Conservation (phyloP, 2,797 vertebrate species). For the Allobates femoralis region DNA sequence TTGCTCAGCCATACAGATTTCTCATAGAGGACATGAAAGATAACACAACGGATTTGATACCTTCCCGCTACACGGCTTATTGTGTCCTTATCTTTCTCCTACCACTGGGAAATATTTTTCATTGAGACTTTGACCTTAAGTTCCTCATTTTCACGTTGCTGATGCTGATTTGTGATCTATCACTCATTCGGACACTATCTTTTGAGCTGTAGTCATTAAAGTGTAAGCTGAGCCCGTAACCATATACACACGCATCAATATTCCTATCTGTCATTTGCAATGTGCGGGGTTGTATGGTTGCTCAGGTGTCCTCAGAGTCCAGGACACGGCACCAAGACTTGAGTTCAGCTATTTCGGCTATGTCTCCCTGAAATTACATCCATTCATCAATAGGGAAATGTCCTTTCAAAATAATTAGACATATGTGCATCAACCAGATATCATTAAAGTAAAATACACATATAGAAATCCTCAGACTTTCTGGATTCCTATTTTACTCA, state of each 20-base stretch:
- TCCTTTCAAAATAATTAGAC: background rate
- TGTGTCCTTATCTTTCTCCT: background rate
- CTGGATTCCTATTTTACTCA: too few species aligned
- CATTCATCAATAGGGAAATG: background rate
- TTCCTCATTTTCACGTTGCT: background rate
- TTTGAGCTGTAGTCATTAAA: conserved; percentile 5
- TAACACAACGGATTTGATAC: too few species aligned
- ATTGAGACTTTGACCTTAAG: background rate
- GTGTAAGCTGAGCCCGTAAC: conserved; percentile 11
- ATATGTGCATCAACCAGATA: background rate
- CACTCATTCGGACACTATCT: background rate
- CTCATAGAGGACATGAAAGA: too few species aligned
- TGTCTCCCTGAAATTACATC: background rate
- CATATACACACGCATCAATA: background rate
- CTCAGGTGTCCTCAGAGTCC: background rate
- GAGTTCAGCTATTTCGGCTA: background rate
- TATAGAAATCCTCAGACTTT: too few species aligned
- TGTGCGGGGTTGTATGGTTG: background rate
- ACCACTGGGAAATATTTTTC: background rate
- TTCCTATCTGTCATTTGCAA: background rate
- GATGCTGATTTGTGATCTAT: background rate
- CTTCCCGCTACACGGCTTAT: background rate
- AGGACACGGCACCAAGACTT: background rate
- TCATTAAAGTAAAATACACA: too few species aligned
- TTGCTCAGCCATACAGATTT: too few species aligned